phyloP scores from a whole-genome alignment of 2,888 invertebrate genomes.

The Electrophaes corylata region DNA sequence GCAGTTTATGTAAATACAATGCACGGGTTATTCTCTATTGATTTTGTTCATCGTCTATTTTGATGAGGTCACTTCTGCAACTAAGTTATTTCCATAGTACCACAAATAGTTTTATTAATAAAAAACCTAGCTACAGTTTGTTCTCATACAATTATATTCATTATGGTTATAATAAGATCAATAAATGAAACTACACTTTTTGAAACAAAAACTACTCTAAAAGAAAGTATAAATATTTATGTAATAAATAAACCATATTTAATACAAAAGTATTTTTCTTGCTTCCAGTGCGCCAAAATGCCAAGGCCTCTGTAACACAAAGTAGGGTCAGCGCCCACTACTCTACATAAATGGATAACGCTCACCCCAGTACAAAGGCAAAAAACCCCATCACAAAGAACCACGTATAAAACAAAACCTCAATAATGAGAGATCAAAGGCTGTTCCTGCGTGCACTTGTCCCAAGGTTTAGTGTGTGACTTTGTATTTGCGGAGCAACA shows the following conservation, averaged over 20 bases:
- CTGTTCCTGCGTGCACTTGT: constrained; percentile 37
- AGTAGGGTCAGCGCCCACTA: constrained; percentile 16
- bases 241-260: background rate
- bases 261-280: background rate
- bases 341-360: constrained; percentile 31
- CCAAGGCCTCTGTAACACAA: constrained; percentile 4
- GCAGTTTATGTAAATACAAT: no score
- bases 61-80: no score
- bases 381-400: constrained; percentile 29
- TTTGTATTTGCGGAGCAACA: constrained; percentile 6
- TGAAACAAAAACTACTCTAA: no score
- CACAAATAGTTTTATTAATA: no score
- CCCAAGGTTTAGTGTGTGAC: constrained; percentile 12
- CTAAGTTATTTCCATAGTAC: no score
- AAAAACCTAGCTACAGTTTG: no score
- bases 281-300: background rate
- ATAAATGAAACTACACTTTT: no score
- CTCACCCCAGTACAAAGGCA: constrained; percentile 22
- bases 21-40: no score
- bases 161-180: no score
- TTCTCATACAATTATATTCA: no score
- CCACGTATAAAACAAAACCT: constrained; percentile 33
- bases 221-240: no score
- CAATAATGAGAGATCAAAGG: constrained; percentile 40
- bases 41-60: no score